Percentiles rank a stretch among this genome's conserved stretches.
phyloP scores from a whole-genome alignment of 2,888 invertebrate genomes.

The Apomyelois bistriatella region DNA sequence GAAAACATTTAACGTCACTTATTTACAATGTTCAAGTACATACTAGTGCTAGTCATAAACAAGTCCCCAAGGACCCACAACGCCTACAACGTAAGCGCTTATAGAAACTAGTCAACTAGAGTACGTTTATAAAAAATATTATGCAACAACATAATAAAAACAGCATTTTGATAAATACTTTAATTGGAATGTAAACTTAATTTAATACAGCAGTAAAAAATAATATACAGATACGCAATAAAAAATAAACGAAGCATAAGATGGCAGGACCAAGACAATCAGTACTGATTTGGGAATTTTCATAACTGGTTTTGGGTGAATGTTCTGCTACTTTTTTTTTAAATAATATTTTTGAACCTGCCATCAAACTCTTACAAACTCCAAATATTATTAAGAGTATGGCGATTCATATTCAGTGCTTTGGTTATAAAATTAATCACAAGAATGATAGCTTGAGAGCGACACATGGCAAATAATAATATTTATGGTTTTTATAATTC shows the following conservation, averaged over 20 bases:
- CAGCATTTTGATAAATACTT: constrained; percentile 55
- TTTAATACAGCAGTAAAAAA: constrained; percentile 55
- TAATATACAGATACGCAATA: constrained; percentile 45
- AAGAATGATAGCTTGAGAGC: background rate
- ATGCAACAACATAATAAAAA: constrained; percentile 27
- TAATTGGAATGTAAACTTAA: constrained; percentile 72
- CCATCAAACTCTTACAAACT: background rate
- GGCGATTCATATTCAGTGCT: constrained; percentile 19
- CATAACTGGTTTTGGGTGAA: too few relatives aligned
- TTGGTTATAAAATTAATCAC: constrained; percentile 3
- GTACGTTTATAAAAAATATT: too few relatives aligned
- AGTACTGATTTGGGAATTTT: background rate
- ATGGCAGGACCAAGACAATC: constrained; percentile 2
- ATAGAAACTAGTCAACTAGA: too few relatives aligned
- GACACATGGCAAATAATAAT: background rate
- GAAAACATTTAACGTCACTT: too few relatives aligned
- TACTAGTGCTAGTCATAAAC: too few relatives aligned
- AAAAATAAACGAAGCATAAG: constrained; percentile 25
- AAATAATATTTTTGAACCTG: background rate
- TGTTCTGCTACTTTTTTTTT: too few relatives aligned
- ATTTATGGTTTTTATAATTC: too few relatives aligned
- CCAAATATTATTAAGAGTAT: background rate
- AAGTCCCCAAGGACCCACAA: too few relatives aligned
- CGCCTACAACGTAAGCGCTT: too few relatives aligned
- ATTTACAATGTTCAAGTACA: too few relatives aligned